phyloP scores from a whole-genome alignment of 2,888 invertebrate genomes.

The Athrips mouffetella region DNA sequence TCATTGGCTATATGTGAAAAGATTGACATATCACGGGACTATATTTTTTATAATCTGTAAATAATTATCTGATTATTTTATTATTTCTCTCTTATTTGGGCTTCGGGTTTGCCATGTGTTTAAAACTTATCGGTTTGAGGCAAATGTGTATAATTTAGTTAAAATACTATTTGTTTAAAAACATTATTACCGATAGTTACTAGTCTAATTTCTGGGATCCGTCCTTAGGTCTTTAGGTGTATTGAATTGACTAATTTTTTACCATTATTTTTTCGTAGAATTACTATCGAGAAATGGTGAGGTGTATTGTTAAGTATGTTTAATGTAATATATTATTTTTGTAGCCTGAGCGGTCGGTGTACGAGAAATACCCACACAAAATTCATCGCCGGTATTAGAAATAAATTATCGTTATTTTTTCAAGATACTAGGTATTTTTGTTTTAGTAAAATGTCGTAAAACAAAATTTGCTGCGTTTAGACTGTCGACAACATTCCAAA shows the following conservation, averaged over 20 bases:
- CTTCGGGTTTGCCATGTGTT: constrained; percentile 49
- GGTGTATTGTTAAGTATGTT: constrained; percentile 5
- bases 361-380: too few species aligned
- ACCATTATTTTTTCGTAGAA: constrained; percentile 30
- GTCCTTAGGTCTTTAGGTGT: constrained; percentile 38
- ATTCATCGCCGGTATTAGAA: too few species aligned
- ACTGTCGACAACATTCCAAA: not conserved
- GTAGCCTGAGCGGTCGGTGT: constrained; percentile 1
- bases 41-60: constrained; percentile 28
- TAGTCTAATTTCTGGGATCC: constrained; percentile 41
- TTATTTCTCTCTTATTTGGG: constrained; percentile 37
- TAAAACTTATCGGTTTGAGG: constrained; percentile 14
- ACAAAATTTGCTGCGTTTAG: too few species aligned
- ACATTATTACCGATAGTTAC: constrained; percentile 37
- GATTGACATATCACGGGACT: constrained; percentile 31
- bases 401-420: too few species aligned
- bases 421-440: too few species aligned
- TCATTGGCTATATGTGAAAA: not conserved
- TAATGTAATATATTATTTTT: constrained; percentile 12
- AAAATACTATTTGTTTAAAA: constrained; percentile 14
- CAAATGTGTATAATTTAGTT: constrained; percentile 17
- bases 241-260: constrained; percentile 30
- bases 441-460: too few species aligned
- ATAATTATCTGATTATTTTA: constrained; percentile 32
- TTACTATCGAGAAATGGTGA: constrained; percentile 27